Evolutionary conservation across 2,888 invertebrate species (phyloP).

Genomic region (Thalpophila matura): DNA sequence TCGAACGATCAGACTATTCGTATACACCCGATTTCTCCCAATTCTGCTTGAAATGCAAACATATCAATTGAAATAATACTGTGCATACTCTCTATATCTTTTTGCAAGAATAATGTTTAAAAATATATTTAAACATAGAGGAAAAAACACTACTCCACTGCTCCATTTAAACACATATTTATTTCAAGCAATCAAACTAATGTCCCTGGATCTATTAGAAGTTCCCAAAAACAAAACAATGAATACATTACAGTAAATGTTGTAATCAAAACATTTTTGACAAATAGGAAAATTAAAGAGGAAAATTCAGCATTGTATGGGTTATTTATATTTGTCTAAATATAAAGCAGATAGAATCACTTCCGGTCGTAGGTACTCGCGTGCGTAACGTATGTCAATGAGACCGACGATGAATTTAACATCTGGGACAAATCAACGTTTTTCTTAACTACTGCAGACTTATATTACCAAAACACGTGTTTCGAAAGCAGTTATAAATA

Average conservation of each 20-base stretch:
- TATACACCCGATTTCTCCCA: conserved; percentile 10
- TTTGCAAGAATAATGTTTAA: neutral
- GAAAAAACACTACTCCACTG: no score
- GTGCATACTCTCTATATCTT: neutral
- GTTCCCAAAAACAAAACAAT: no score
- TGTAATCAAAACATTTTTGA: no score
- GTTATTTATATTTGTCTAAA: no score
- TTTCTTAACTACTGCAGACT: neutral
- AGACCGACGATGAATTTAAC: neutral
- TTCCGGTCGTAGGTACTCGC: no score
- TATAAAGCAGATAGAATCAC: neutral
- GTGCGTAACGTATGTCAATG: neutral
- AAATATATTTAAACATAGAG: neutral
- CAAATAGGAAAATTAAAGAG: no score
- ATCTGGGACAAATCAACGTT: neutral
- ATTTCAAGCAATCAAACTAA: neutral
- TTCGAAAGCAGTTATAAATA: neutral
- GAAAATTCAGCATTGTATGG: neutral
- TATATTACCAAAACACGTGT: neutral
- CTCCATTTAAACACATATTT: neutral
- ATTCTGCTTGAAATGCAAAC: neutral
- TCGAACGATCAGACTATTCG: neutral
- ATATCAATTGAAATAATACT: conserved; percentile 1
- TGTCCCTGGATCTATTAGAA: no score
- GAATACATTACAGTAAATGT: no score